phyloP scores from a whole-genome alignment of 2,888 invertebrate genomes.

The Drosophila subsilvestris region DNA sequence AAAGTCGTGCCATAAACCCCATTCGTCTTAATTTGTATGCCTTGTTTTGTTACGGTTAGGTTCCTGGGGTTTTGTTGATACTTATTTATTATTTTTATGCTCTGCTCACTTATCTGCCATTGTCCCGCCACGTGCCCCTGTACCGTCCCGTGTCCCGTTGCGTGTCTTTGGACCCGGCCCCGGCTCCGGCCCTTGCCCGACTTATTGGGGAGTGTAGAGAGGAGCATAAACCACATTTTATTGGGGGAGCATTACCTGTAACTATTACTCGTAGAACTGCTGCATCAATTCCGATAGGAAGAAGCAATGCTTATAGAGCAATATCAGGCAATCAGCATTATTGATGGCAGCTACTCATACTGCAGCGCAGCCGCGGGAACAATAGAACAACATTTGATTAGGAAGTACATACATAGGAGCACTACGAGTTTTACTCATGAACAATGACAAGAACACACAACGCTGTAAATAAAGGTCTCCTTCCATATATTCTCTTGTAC shows the following conservation, averaged over 20 bases:
- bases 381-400: not conserved
- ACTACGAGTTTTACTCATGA: conserved; percentile 9
- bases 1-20: conserved; percentile 68
- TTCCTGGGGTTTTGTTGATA: conserved; percentile 40
- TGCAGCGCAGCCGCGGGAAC: not conserved
- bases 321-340: not conserved
- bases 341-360: not conserved
- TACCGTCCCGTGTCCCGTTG: not conserved
- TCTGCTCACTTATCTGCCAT: conserved; percentile 36
- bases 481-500: conserved; percentile 68
- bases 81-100: conserved; percentile 54
- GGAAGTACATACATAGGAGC: not conserved
- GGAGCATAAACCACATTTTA: conserved; percentile 2
- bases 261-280: not conserved
- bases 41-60: conserved; percentile 46
- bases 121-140: conserved; percentile 13
- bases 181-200: conserved; percentile 29
- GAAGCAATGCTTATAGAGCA: not conserved
- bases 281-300: not conserved
- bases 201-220: conserved; percentile 31
- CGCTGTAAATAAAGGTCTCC: conserved; percentile 67
- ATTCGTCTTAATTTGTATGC: conserved; percentile 73
- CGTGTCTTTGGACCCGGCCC: not conserved
- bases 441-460: conserved; percentile 60
- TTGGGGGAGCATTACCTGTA: not conserved